These are phyloP conservation scores for Ctena decussata DNA, from an alignment of 2,888 invertebrate genomes.

Conservation along the genomic window DNA sequence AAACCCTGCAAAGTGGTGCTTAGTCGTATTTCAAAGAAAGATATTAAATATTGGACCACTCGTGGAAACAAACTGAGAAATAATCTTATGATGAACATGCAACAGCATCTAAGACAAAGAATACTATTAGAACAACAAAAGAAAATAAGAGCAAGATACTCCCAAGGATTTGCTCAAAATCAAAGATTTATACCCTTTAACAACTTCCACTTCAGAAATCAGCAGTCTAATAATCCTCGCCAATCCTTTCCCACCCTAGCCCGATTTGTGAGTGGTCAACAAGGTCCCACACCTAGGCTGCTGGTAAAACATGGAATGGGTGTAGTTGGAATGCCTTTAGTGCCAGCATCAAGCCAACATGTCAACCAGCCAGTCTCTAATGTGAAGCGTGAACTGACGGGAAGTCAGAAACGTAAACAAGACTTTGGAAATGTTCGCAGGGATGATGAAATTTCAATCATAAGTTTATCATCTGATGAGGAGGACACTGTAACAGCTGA, in stretches of 20 bases:
- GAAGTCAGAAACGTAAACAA: slow-evolving; percentile 57
- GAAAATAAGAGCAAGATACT: neutral
- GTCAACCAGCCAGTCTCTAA: neutral
- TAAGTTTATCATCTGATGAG: slow-evolving; percentile 65
- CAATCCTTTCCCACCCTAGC: neutral
- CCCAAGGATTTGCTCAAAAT: neutral
- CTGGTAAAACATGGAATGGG: slow-evolving; percentile 54
- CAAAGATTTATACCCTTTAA: neutral
- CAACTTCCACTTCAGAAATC: neutral
- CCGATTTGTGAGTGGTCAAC: neutral
- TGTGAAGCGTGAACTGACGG: neutral
- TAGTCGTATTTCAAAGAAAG: slow-evolving; percentile 54
- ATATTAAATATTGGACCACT: slow-evolving; percentile 69
- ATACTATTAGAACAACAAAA: slow-evolving; percentile 6
- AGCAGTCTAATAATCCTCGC: neutral
- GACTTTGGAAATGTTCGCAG: slow-evolving; percentile 37
- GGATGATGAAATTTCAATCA: slow-evolving; percentile 50
- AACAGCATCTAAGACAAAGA: slow-evolving; percentile 7
- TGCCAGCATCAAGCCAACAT: neutral
- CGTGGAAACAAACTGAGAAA: neutral
- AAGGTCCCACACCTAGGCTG: slow-evolving; percentile 58
- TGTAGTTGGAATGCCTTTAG: slow-evolving; percentile 23
- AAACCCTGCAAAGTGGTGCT: slow-evolving; percentile 62
- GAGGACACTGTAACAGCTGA: slow-evolving; percentile 34
- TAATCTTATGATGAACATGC: neutral